Evolutionary conservation across 2,797 vertebrate species (phyloP), one percentile per base, ranked within the genome.

Genomic region (Malacoctenus gilli): DNA sequence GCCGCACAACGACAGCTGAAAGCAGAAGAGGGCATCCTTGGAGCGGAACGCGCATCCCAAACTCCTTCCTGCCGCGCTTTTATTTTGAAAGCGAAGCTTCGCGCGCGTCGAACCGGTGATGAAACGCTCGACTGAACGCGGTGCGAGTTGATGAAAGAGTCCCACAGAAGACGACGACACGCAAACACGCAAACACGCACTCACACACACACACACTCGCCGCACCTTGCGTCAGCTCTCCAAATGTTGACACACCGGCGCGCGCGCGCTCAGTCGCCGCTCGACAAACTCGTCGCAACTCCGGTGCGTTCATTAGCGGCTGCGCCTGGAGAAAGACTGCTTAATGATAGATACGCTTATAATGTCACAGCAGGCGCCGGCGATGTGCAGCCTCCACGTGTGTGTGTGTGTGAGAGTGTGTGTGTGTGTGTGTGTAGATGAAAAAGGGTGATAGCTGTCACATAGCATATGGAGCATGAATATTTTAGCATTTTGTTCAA

Each of bases 401-500:
- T 48, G 62, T 6, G 15, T 40, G 18, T 39, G 43, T 44, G 39
- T 11, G 46, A 16, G 59, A 5, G n/a, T 37, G 18, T 39, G 39
- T 48, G 60, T 35, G 21, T 19, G 61, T 28, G 40, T 49, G 66
- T 21, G 53, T 4, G 43, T 0, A 31, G 21, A 20, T 37, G 42
- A 58, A 52, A 55, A 60, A 28, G 47, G 21, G 49, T 2, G 12
- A 28, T 3, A 40, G 60, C 34, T 41, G 59, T 56, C 60, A 32
- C 4, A 5, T 16, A 49, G 63, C 72, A 75, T 62, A 61, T 49
- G 67, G 59, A 58, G 58, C 76, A 68, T 77, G 67, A 82, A 82
- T 75, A 83, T 75, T 80, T 80, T 2, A 79, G 44, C 61, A 56
- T 72, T 65, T 60, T 4, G 35, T 55, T 39, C 43, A 54, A 46